Evolutionary conservation across 2,888 invertebrate genomes (phyloP), one percentile per base, ranked within the genome.

Genomic region (Bombylius discolor): DNA sequence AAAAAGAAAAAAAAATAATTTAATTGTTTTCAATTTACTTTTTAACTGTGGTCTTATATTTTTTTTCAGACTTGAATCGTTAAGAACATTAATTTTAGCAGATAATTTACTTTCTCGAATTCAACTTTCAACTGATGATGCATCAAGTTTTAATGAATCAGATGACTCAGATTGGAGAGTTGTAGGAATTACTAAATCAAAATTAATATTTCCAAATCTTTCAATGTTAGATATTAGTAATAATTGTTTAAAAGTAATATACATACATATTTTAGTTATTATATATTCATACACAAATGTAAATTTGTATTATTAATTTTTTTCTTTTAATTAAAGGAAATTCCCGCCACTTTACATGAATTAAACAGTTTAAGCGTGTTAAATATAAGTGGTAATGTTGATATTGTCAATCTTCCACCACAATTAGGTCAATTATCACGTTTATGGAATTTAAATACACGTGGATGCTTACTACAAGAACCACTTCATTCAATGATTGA

Each of bases 371-470:
- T 99, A 4, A 92, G 95, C n/a, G 95, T 97, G 46, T 78, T 98
- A 46, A 97, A 96, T 70, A 82, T 98, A 51, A 90, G 91, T 67
- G 74, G 74, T 5, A 74, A 71, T 73, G 64, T 78, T 76, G 91
- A 91, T 46, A 83, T 94, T 53, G 82, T 81, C 6, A 89, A 94
- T 67, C 79, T 99, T 54, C 98, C 98, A 1, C 89, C 97, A 0
- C 92, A 96, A 72, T 87, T 99, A 84, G 98, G 99, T 0, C 77
- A 96, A 8, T 79, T 98, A 4, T 87, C 89, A 1, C 84, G 94
- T n/a, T 78, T 99, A 46, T 98, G 98, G 97, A 97, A 95, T 75
- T 77, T 99, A 46, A 94, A 92, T 72, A 89, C 96, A 4, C 81
- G 86, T 48, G 93, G 93, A 4, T 98, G 98, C 68, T 79, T 84